These are phyloP conservation scores for Lasioglossum pauxillum DNA, from an alignment of 2,888 invertebrate species.

Conservation along the genomic window DNA sequence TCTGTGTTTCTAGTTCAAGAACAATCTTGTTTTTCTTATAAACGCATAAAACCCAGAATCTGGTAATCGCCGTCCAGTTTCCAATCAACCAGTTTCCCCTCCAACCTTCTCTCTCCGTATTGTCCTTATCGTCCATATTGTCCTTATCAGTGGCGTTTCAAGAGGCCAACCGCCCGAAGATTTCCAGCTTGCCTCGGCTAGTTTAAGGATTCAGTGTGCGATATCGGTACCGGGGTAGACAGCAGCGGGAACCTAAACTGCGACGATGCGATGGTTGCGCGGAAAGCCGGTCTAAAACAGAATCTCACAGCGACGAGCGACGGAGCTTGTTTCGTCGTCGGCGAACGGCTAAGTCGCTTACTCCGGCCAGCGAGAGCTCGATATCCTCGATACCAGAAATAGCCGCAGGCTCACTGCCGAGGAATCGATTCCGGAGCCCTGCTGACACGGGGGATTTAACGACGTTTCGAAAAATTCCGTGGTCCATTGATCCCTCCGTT, in stretches of 20 bases:
- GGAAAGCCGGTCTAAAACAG: conserved; percentile 25
- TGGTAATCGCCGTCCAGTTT: no score
- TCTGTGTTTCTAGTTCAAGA: no score
- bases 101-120: no score
- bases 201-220: background rate
- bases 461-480: conserved; percentile 70
- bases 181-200: background rate
- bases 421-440: conserved; percentile 53
- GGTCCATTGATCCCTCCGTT: conserved; percentile 67
- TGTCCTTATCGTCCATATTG: background rate
- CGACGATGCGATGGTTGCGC: background rate
- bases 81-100: no score
- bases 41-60: no score
- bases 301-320: conserved; percentile 17
- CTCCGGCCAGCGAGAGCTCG: conserved; percentile 4
- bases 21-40: no score
- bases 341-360: conserved; percentile 49
- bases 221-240: background rate
- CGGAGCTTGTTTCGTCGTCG: conserved; percentile 29
- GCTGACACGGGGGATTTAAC: conserved; percentile 69
- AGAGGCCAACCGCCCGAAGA: background rate
- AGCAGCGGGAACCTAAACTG: background rate
- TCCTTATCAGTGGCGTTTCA: background rate
- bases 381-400: conserved; percentile 53
- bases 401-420: conserved; percentile 34